These are phyloP conservation scores for Dione juno DNA, from an alignment of 2,888 invertebrate species.

Conservation along the genomic window DNA sequence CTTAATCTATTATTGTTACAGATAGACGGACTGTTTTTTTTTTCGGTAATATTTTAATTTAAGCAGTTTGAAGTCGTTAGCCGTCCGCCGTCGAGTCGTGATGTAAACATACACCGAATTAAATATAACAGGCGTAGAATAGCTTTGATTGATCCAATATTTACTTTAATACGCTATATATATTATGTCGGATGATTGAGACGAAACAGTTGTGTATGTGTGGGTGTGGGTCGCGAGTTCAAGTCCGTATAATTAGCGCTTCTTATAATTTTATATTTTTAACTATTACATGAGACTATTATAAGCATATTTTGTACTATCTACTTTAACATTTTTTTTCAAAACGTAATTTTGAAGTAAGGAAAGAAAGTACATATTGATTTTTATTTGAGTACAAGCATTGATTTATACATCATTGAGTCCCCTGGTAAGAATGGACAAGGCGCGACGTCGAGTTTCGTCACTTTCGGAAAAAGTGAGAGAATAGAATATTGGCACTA, in stretches of 20 bases:
- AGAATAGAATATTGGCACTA: no score
- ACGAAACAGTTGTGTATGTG: not conserved
- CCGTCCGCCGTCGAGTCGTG: not conserved
- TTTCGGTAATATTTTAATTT: conserved; percentile 15
- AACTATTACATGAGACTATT: not conserved
- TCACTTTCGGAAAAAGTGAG: no score
- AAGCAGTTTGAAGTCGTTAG: not conserved
- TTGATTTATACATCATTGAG: no score
- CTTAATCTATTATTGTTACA: not conserved
- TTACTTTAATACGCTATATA: conserved; percentile 15
- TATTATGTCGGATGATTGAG: not conserved
- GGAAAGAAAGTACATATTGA: no score
- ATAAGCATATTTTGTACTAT: not conserved
- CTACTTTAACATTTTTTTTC: no score
- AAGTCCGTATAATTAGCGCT: not conserved
- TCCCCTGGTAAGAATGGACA: no score
- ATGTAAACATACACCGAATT: conserved; percentile 9
- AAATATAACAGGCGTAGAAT: conserved; percentile 5
- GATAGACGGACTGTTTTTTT: not conserved
- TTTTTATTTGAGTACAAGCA: no score
- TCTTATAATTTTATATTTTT: not conserved
- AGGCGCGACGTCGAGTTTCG: no score
- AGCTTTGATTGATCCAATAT: conserved; percentile 22
- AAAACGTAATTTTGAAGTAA: no score
- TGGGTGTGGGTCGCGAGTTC: not conserved